Evolutionary conservation across 2,113 vertebrate genomes (phyloP), one percentile per base, ranked within the genome.

Genomic region (Perca schrenkii): DNA sequence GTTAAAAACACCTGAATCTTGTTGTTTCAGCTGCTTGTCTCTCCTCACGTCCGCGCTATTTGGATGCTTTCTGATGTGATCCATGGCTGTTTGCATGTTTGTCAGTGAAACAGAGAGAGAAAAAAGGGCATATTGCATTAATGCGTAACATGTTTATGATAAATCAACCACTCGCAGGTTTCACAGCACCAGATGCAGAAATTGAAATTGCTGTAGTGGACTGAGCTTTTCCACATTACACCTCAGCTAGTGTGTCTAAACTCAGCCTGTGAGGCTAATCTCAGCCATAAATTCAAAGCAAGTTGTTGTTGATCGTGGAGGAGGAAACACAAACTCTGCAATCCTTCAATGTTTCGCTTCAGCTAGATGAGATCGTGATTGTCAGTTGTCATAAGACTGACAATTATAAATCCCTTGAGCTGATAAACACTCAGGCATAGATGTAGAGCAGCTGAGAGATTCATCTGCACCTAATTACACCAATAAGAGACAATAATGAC

Each of bases 21-120:
- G 79, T 83, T 73, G 64, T 77, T 81, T 62, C 65, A 85, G 74
- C 79, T 91, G 82, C 52, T 40, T 1, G 13, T 69, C 28, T 58
- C 15, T 57, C 19, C 14, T 36, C 14, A 16, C 12, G 0, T 61
- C 22, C 5, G 3, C 10, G 10, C 21, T 75, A 40, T 60, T 77
- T 57, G n/a, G 76, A 63, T 53, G 69, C 64, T 58, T 43, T 74
- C 66, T 52, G 43, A 40, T 61, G 19, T 50, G 69, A 74, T 67
- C 74, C 25, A 21, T 58, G 40, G 17, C 53, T 52, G 15, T 80
- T 74, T 68, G 31, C 43, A n/a, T 61, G 64, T 49, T 79, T 60
- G 43, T 71, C 36, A 62, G 46, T 25, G 50, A 64, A 36, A 62
- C 63, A 75, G 28, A 46, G 53, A 65, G 49, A 56, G 19, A 31